Percentiles rank a stretch among this genome's conserved stretches.
Evolutionary conservation across 1,140 invertebrate genomes (phyloP).

Genomic region (Drosophila bifasciata): DNA sequence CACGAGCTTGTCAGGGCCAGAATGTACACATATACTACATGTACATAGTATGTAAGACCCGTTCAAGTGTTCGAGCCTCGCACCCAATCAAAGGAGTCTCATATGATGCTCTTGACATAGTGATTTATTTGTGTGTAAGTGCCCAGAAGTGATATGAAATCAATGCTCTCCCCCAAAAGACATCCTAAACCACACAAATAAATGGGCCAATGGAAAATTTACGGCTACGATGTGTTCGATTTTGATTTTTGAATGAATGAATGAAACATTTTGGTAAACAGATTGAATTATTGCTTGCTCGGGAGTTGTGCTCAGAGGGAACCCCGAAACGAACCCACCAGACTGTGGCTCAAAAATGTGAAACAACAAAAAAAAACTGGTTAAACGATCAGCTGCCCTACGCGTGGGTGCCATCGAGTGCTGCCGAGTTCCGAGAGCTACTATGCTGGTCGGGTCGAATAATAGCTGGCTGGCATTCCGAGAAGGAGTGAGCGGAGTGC

Average conservation of each 20-base stretch:
- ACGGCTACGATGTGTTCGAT: slow-evolving; percentile 24
- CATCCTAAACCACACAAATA: not conserved
- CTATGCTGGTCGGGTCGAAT: not conserved
- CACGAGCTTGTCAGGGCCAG: slow-evolving; percentile 51
- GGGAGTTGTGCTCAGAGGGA: slow-evolving; percentile 20
- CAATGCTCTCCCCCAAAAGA: not conserved
- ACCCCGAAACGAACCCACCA: slow-evolving; percentile 15
- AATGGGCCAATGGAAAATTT: slow-evolving; percentile 64
- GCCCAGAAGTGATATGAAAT: slow-evolving; percentile 20
- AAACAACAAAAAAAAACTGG: slow-evolving; percentile 25
- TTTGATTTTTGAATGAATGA: slow-evolving; percentile 25
- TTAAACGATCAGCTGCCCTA: slow-evolving; percentile 43
- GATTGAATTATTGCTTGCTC: slow-evolving; percentile 46
- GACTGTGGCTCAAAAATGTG: not conserved
- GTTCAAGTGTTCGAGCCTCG: slow-evolving; percentile 32
- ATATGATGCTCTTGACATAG: slow-evolving; percentile 46
- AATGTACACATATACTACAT: too few species aligned
- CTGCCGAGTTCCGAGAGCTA: slow-evolving; percentile 8
- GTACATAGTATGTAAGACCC: slow-evolving; percentile 2
- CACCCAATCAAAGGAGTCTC: slow-evolving; percentile 35
- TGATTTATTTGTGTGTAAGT: slow-evolving; percentile 32
- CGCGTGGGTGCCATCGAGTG: slow-evolving; percentile 46
- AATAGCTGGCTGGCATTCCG: slow-evolving; percentile 28
- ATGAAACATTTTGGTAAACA: slow-evolving; percentile 44
- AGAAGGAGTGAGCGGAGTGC: slow-evolving; percentile 2